Base-by-base conservation (phyloP, 2,113 vertebrate genomes). In the Pseudopipra pipra region DNA sequence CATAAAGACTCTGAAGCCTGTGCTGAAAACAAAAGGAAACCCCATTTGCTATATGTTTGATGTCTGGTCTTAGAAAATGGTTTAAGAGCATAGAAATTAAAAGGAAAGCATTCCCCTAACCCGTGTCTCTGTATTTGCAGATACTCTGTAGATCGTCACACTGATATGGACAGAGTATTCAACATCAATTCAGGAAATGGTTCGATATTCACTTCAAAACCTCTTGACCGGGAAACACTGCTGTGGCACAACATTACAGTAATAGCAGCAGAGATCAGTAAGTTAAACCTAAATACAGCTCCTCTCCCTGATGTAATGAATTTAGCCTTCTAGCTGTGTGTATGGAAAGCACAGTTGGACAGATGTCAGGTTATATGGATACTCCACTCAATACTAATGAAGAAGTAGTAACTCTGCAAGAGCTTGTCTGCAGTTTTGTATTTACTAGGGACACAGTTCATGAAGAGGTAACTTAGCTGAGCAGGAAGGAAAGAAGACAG, bases 91-190 rank as follows among this genome's bases (percentile, higher is more conserved):
- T 2, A 93, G 70, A 82, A 94, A 89, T 70, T 87, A 59, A 77
- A 94, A 93, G 43, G 35, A 90, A 96, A 93, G n/a, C 28, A n/a
- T 85, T 71, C 35, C 90, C 73, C 88, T 97, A 96, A 97, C 87
- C 62, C 43, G 39, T 87, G 5, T 88, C 68, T 96, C 89, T 97
- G 55, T 81, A 39, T 94, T 95, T 98, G 89, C 98, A 99, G 99
- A 97, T 99, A 99, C 97, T 98, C 99, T 54, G 98, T 99, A 44
- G 99, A 99, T 97, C 98, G 99, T 21, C 98, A 98, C 91, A 99
- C 99, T 7, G 99, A 99, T 97, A 98, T 99, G 99, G 99, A 99
- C 98, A 98, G 99, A 89, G 98, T 99, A 93, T 99, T 99, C 98
- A 99, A 99, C 97, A 97, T 99, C 89, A 98, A 99, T 95, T 98